Evolutionary conservation across 2,888 invertebrate species (phyloP).

Genomic region (Cheilosia soror): DNA sequence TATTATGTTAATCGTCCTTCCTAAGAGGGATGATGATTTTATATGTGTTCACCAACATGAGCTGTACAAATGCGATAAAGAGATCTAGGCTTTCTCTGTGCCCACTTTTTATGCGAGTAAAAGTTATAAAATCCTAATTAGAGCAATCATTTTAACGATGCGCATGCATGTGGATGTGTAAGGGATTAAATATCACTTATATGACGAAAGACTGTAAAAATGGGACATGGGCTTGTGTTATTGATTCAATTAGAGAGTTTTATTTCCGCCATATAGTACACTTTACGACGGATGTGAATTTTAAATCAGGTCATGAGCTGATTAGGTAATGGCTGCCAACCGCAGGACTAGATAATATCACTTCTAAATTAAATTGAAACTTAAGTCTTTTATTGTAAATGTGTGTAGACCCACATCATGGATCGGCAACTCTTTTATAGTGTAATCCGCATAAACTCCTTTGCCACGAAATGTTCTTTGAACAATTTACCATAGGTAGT

Average conservation of each 20-base stretch:
- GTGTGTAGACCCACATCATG: no score
- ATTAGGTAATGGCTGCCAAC: background rate
- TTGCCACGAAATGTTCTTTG: constrained; percentile 44
- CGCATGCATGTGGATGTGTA: constrained; percentile 30
- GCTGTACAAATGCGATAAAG: constrained; percentile 72
- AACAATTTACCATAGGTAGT: constrained; percentile 55
- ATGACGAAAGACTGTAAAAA: constrained; percentile 42
- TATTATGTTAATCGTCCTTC: constrained; percentile 68
- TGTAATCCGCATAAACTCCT: constrained; percentile 23
- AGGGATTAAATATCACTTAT: constrained; percentile 57
- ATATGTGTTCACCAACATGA: constrained; percentile 56
- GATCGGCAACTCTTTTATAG: background rate
- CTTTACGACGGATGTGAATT: constrained; percentile 16
- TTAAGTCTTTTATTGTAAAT: no score
- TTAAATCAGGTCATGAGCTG: constrained; percentile 1
- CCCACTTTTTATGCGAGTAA: constrained; percentile 45
- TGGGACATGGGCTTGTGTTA: constrained; percentile 50
- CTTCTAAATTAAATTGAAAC: background rate
- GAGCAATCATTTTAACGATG: constrained; percentile 67
- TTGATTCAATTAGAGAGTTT: constrained; percentile 60
- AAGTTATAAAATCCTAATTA: constrained; percentile 68
- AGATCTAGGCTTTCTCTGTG: constrained; percentile 36
- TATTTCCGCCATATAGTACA: constrained; percentile 9
- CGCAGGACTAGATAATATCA: no score
- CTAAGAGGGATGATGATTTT: constrained; percentile 6